phyloP scores from a whole-genome alignment of 1,140 invertebrate genomes.

The Atta cephalotes region DNA sequence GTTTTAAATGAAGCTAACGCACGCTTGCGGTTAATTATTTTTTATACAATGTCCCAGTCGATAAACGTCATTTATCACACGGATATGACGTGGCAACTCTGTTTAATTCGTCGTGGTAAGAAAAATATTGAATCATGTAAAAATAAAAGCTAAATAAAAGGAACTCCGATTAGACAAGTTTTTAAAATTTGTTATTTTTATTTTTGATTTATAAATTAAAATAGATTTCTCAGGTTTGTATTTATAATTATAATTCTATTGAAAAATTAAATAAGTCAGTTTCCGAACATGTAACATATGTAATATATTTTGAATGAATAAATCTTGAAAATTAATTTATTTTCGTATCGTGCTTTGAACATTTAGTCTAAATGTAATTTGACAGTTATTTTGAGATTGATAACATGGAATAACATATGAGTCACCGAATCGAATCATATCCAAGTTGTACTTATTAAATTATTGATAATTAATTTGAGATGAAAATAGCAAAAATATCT shows the following conservation, averaged over 20 bases:
- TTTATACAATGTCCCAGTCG: constrained; percentile 15
- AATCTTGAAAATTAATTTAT: too few species aligned
- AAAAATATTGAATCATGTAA: neutral
- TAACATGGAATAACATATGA: too few species aligned
- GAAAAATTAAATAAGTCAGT: neutral
- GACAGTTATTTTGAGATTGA: too few species aligned
- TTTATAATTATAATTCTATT: neutral
- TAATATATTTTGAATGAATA: constrained; percentile 5
- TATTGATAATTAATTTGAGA: too few species aligned
- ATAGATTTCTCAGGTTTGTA: neutral
- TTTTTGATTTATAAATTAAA: constrained; percentile 5
- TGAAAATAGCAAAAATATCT: too few species aligned
- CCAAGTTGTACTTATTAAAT: too few species aligned
- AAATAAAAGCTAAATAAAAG: neutral
- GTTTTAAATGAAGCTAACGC: constrained; percentile 51
- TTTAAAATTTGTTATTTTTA: neutral
- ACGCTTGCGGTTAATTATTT: constrained; percentile 28
- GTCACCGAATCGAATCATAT: too few species aligned
- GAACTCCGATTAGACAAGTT: neutral
- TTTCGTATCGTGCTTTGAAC: too few species aligned
- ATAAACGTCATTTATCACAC: constrained; percentile 56
- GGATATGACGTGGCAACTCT: constrained; percentile 40
- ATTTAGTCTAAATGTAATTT: neutral
- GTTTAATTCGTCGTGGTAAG: neutral
- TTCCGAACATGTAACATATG: neutral